These are phyloP conservation scores for Nesometra sesokonis DNA, from an alignment of 35 echinoderm and acorn worm genomes.

Conservation along the genomic window DNA sequence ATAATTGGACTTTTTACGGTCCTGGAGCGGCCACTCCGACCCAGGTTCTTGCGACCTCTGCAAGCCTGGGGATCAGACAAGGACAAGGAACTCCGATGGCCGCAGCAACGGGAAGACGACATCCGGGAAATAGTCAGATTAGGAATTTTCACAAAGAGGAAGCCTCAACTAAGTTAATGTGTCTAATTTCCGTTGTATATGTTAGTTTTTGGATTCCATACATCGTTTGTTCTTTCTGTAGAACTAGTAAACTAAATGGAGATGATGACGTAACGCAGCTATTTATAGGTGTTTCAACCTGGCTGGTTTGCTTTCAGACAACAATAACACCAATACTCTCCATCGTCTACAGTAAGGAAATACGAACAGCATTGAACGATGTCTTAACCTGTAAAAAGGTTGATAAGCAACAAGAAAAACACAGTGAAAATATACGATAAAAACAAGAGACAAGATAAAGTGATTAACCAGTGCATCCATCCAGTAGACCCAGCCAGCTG, in stretches of 20 bases:
- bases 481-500: too few relatives aligned
- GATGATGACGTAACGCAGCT: background rate
- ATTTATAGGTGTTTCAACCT: background rate
- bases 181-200: slow-evolving; percentile 48
- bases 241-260: background rate
- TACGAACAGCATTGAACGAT: background rate
- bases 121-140: slow-evolving; percentile 8
- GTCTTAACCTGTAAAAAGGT: background rate
- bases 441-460: background rate
- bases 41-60: slow-evolving; percentile 70
- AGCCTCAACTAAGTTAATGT: slow-evolving; percentile 47
- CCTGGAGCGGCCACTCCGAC: slow-evolving; percentile 52
- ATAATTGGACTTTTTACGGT: slow-evolving; percentile 95
- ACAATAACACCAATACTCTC: background rate
- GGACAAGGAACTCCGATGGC: slow-evolving; percentile 61
- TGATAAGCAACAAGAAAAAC: background rate
- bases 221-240: slow-evolving; percentile 63
- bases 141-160: slow-evolving; percentile 67
- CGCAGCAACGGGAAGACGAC: slow-evolving; percentile 39
- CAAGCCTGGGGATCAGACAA: slow-evolving; percentile 72
- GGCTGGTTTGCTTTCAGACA: background rate
- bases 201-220: slow-evolving; percentile 73
- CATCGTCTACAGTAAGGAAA: background rate
- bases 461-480: too few relatives aligned
- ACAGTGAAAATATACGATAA: background rate